These are phyloP conservation scores for Nyctalus aviator DNA, from an alignment of 2,797 vertebrate species.

Conservation along the genomic window DNA sequence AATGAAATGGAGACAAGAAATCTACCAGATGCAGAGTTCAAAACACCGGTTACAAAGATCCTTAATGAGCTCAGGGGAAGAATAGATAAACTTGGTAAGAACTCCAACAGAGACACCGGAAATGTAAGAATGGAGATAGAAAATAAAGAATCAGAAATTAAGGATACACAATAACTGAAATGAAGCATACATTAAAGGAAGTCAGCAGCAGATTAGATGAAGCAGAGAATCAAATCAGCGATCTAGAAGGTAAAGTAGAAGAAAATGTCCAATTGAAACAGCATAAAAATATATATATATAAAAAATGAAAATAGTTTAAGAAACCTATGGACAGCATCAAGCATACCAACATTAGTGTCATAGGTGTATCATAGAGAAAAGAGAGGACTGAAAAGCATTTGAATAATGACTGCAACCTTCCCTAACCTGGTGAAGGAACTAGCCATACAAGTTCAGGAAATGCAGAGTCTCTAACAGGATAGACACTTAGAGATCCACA, in stretches of 20 bases:
- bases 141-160: background rate
- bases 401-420: background rate
- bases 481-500: too few relatives aligned
- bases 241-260: background rate
- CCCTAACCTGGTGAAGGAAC: background rate
- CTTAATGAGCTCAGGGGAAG: background rate
- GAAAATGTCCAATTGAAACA: background rate
- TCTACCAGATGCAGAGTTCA: background rate
- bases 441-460: background rate
- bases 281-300: background rate
- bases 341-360: background rate
- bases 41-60: background rate
- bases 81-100: background rate
- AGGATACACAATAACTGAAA: background rate
- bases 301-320: background rate
- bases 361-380: too few relatives aligned
- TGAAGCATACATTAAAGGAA: background rate
- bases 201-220: background rate
- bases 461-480: background rate
- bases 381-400: background rate
- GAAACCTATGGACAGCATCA: background rate
- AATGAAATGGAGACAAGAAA: background rate
- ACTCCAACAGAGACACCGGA: background rate
- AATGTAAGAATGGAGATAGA: background rate
- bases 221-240: background rate